Conservation (phyloP, 2,113 vertebrate genomes). For the Rhinoderma darwinii region DNA sequence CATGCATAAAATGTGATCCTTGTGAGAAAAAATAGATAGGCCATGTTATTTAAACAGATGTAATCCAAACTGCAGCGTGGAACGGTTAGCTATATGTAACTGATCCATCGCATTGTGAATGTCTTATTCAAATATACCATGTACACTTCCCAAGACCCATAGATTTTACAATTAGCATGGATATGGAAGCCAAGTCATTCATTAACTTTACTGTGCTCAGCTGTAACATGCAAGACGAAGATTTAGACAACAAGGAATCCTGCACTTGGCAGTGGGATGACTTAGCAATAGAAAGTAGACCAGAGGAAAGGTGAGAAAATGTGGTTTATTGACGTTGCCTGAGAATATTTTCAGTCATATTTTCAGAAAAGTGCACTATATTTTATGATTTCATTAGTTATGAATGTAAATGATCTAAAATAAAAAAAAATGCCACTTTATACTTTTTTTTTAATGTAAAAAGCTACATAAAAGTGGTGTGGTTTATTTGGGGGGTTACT, state of each 20-base stretch:
- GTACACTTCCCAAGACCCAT: background rate
- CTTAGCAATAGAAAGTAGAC: constrained; percentile 35
- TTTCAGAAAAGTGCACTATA: background rate
- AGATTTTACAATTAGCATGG: constrained; percentile 21
- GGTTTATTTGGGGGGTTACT: too few species aligned
- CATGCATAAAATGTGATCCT: constrained; percentile 43
- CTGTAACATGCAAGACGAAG: constrained; percentile 26
- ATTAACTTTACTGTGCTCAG: constrained; percentile 35
- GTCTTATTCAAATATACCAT: background rate
- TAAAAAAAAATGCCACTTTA: too few species aligned
- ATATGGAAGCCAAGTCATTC: background rate
- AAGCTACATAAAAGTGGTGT: too few species aligned
- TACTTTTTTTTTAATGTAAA: too few species aligned
- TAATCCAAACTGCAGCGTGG: constrained; percentile 3
- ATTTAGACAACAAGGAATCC: constrained; percentile 15
- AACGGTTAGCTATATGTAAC: background rate
- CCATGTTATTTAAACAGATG: constrained; percentile 40
- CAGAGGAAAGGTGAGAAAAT: constrained; percentile 32
- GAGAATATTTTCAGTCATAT: background rate
- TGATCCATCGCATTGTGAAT: constrained; percentile 15
- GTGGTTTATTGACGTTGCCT: background rate
- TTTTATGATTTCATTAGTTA: background rate
- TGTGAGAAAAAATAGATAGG: constrained; percentile 37
- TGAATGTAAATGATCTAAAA: background rate
- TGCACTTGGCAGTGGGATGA: constrained; percentile 41